These are phyloP conservation scores for Erannis defoliaria DNA, from an alignment of 2,888 invertebrate genomes.

Conservation along the genomic window DNA sequence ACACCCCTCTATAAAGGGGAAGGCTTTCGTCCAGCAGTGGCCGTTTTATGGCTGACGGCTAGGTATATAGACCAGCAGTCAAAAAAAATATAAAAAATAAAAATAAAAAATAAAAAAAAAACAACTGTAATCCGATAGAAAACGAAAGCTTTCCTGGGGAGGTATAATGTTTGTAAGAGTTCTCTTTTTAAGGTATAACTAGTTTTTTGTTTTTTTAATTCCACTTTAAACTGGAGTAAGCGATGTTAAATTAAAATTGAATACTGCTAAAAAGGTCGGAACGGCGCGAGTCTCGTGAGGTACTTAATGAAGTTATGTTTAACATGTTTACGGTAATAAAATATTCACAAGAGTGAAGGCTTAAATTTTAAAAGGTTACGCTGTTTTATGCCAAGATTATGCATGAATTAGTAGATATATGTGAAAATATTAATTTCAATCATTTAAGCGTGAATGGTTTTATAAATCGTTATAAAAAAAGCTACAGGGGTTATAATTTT, in stretches of 20 bases:
- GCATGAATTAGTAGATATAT: slow-evolving; percentile 31
- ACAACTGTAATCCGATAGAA: too few relatives aligned
- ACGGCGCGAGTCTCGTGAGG: slow-evolving; percentile 50
- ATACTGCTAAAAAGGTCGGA: slow-evolving; percentile 58
- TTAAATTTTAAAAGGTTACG: slow-evolving; percentile 53
- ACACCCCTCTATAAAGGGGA: too few relatives aligned
- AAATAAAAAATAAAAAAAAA: too few relatives aligned
- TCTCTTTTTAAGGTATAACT: neutral
- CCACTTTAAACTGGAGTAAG: slow-evolving; percentile 44
- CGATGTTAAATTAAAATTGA: slow-evolving; percentile 58
- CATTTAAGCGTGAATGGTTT: neutral
- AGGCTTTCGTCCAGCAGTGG: too few relatives aligned
- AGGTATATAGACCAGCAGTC: too few relatives aligned
- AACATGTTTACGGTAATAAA: slow-evolving; percentile 68
- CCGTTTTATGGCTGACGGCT: too few relatives aligned
- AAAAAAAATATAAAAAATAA: too few relatives aligned
- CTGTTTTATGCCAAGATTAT: slow-evolving; percentile 54
- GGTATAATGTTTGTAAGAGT: too few relatives aligned
- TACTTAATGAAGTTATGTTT: slow-evolving; percentile 63
- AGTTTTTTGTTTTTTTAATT: slow-evolving; percentile 37
- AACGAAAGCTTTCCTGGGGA: too few relatives aligned
- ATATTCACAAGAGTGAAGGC: slow-evolving; percentile 64
- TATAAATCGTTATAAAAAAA: neutral
- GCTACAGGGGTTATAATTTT: neutral
- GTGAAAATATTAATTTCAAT: slow-evolving; percentile 19